These are phyloP conservation scores for Stictocephala bisonia DNA, from an alignment of 2,888 invertebrate species.

Conservation along the genomic window DNA sequence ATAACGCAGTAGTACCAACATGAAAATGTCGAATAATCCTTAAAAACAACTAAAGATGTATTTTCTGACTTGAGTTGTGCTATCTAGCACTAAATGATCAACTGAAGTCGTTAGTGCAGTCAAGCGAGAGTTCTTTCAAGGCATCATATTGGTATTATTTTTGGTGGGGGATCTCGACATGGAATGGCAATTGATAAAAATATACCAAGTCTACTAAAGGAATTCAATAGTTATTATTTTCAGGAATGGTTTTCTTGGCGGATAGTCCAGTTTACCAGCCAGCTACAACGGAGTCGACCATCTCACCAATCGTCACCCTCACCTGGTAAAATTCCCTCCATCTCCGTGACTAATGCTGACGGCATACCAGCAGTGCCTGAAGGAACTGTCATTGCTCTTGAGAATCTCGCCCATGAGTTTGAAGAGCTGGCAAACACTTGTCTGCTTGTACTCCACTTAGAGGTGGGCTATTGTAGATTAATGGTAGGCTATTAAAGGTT, in stretches of 20 bases:
- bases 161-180: no score
- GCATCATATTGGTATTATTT: no score
- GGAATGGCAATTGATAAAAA: no score
- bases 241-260: constrained; percentile 84
- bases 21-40: no score
- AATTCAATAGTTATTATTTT: constrained; percentile 41
- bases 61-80: no score
- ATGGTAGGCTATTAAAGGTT: constrained; percentile 94
- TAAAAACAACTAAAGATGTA: no score
- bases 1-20: no score
- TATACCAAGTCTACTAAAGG: background rate
- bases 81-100: no score
- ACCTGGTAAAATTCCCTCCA: constrained; percentile 21
- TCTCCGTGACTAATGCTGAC: constrained; percentile 42
- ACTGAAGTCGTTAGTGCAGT: no score
- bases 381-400: constrained; percentile 46
- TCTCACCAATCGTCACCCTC: background rate
- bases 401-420: constrained; percentile 77
- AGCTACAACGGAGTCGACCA: constrained; percentile 64
- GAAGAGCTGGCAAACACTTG: constrained; percentile 92
- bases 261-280: constrained; percentile 71
- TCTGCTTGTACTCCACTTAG: constrained; percentile 90
- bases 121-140: no score
- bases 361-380: constrained; percentile 45
- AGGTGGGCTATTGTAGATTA: constrained; percentile 71